Base-by-base conservation (phyloP, 2,888 invertebrate genomes). In the Drosophila greeni region DNA sequence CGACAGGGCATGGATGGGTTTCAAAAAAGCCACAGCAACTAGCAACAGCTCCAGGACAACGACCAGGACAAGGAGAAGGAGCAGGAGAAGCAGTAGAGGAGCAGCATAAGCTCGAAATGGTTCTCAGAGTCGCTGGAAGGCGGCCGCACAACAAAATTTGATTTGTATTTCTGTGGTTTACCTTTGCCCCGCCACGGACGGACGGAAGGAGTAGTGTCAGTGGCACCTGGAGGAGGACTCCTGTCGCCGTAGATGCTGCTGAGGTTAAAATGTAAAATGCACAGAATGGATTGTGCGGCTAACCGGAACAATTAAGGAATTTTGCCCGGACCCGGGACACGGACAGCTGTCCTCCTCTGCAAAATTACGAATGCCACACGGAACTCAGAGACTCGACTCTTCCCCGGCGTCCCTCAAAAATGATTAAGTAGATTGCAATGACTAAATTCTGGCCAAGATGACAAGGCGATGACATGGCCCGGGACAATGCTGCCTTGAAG, bases 221-320 rank as follows among this genome's bases (percentile, higher is more conserved):
- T 80, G 82, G 80, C 81, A 81, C 81, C 85, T 81, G 84, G 75
- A 75, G 24, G 42, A 75, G 42, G 42, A 42, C 24, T 42, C 42
- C 72, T 68, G 71, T 72, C 67, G 76, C 72, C 76, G 73, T 76
- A 73, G 79, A 81, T 79, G 71, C 73, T 82, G 82, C 73, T 82
- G 82, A 85, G 82, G 82, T 85, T 83, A 70, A 76, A 82, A 82
- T 82, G 85, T 78, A 84, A 85, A 86, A 85, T 85, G 86, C 82
- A 79, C 73, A 76, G 85, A 87, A 86, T 86, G 87, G 87, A 87
- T 86, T 87, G 86, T 86, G 86, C 84, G 86, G 86, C 85, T 87
- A 86, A 87, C 87, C 87, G 85, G 86, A 86, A 86, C 86, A 86
- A 86, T 86, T 86, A 86, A 86, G 87, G 86, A 86, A 86, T 85